Percentiles rank a stretch among this genome's conserved stretches.
phyloP scores from a whole-genome alignment of 2,113 vertebrate species.

The Pimephales promelas region DNA sequence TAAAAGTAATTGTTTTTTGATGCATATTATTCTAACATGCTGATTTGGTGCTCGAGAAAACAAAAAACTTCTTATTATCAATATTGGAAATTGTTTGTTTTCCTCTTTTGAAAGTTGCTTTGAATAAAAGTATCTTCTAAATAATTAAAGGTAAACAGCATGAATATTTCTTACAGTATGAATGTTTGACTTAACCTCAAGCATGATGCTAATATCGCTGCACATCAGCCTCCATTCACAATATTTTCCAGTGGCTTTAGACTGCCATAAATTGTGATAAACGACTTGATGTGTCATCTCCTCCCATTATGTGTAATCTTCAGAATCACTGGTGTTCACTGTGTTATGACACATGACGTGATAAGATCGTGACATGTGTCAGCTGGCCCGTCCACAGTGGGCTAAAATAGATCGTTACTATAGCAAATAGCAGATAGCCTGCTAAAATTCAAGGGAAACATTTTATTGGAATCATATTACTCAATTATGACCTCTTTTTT shows the following conservation, averaged over 20 bases:
- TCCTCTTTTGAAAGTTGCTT: background rate
- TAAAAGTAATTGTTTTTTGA: too few species aligned
- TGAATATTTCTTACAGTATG: background rate
- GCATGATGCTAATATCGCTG: background rate
- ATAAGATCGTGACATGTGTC: slow-evolving; percentile 24
- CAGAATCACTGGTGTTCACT: slow-evolving; percentile 15
- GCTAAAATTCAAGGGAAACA: background rate
- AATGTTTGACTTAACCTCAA: background rate
- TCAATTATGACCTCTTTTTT: background rate
- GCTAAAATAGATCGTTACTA: slow-evolving; percentile 13
- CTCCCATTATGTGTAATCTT: slow-evolving; percentile 6
- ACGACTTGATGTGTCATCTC: background rate
- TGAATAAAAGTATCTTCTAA: background rate
- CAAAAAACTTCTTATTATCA: too few species aligned
- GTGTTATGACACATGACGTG: slow-evolving; percentile 13
- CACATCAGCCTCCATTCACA: background rate
- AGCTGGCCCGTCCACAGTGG: slow-evolving; percentile 1
- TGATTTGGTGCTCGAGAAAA: too few species aligned
- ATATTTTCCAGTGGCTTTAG: background rate
- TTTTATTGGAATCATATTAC: background rate
- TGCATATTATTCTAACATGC: background rate
- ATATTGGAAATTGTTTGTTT: background rate
- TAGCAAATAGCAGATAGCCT: background rate
- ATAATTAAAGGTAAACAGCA: background rate
- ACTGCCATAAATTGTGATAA: slow-evolving; percentile 7